Base-by-base conservation (phyloP, 2,888 invertebrate species). In the Eupithecia abbreviata region DNA sequence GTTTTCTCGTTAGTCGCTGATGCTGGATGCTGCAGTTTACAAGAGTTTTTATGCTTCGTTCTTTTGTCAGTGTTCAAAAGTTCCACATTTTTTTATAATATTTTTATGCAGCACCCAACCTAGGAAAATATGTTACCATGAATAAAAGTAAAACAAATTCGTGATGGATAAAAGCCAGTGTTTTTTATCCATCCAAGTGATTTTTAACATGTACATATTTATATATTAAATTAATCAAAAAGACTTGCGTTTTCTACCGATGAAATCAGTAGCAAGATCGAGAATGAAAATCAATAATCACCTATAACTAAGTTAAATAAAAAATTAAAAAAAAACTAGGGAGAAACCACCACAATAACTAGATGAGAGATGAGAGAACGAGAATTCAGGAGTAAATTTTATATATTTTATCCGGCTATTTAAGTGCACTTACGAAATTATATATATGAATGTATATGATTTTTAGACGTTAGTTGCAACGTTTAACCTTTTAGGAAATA, bases 21-120 rank as follows among this genome's bases (percentile, higher is more conserved):
- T 58, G 62, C 62, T 62, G 62, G 62, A 30, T 58, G 62, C 62
- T 62, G 62, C 62, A 62, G 12, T 30, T 62, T 12, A 62, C 18
- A 30, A 30, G n/a, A 55, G 18, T 6, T 55, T 58, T 58, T 18
- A n/a, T 55, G 55, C 55, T 58, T 18, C 9, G 9, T 18, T 18
- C 4, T 58, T 58, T 18, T 58, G 9, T 18, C 58, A 58, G 55
- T 9, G 10, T 9, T 18, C 18, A 9, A 58, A 58, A 3, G n/a
- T 9, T 58, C 3, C 2, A 7, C n/a, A 18, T 58, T 51, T 51
- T n/a, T 15, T n/a, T 15, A n/a, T 51, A 13, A 4, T 15, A 13
- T 55, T n/a, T 55, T 55, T 6, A 15, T 55, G 7, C 58, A 58
- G n/a, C 9, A 58, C 9, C 9, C 18, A 3, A 18, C n/a, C 3